Evolutionary conservation across 2,888 invertebrate species (phyloP).

Genomic region (Orthosia incerta): DNA sequence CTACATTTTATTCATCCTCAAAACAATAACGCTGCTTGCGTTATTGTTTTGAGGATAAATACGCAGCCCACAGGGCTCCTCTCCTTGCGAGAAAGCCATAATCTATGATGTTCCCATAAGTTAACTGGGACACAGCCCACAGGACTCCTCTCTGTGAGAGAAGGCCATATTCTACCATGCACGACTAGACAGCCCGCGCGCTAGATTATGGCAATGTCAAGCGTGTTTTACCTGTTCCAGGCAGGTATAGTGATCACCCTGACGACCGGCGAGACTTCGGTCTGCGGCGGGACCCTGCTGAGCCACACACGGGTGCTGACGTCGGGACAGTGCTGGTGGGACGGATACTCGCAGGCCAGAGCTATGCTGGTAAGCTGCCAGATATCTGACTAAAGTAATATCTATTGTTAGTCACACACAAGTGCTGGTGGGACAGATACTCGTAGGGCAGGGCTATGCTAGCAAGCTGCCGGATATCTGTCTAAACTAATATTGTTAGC

Average conservation of each 20-base stretch:
- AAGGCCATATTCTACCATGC: too few species aligned
- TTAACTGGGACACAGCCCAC: too few species aligned
- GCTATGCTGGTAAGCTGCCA: slow-evolving; percentile 15
- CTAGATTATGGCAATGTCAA: too few species aligned
- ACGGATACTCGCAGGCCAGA: slow-evolving; percentile 57
- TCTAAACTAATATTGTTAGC: slow-evolving; percentile 1
- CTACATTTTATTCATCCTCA: too few species aligned
- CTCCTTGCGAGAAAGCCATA: too few species aligned
- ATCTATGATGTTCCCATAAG: too few species aligned
- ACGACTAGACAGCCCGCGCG: too few species aligned
- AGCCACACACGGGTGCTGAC: slow-evolving; percentile 63
- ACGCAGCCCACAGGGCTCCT: too few species aligned
- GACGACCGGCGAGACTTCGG: slow-evolving; percentile 49
- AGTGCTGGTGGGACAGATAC: slow-evolving; percentile 67
- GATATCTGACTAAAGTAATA: too few species aligned
- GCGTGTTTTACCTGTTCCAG: slow-evolving; percentile 24
- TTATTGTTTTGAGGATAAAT: too few species aligned
- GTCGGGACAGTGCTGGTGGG: slow-evolving; percentile 71
- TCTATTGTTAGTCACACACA: slow-evolving; percentile 46
- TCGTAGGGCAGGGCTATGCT: slow-evolving; percentile 33
- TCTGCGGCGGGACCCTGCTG: slow-evolving; percentile 66
- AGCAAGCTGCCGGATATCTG: slow-evolving; percentile 4
- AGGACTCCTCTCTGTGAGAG: too few species aligned
- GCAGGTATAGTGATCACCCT: slow-evolving; percentile 64
- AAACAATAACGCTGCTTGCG: too few species aligned